These are phyloP conservation scores for Circaetus gallicus DNA, from an alignment of 2,113 vertebrate genomes.

Conservation along the genomic window DNA sequence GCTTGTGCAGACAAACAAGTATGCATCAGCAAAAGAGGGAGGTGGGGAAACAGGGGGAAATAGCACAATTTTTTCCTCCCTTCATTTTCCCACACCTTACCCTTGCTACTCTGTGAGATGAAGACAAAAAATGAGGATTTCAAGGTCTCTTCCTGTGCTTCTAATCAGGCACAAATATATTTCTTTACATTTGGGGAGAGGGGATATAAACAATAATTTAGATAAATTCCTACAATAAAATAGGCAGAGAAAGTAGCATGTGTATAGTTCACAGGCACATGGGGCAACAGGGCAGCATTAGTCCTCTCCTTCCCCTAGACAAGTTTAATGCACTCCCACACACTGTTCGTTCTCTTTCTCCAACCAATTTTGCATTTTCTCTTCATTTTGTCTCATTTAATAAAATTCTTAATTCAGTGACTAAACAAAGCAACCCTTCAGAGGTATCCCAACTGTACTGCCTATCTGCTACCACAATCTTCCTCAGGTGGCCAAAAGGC, in stretches of 20 bases:
- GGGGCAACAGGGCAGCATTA: background rate
- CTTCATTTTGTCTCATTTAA: background rate
- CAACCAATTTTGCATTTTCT: background rate
- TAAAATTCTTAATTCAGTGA: background rate
- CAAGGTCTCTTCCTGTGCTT: background rate
- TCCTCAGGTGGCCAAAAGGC: background rate
- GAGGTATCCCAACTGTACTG: accelerated
- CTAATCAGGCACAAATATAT: background rate
- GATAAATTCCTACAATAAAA: background rate
- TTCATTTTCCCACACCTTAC: background rate
- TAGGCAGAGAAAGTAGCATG: background rate
- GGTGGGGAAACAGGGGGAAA: background rate
- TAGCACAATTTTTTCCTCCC: background rate
- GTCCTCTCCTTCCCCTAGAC: background rate
- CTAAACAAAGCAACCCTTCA: background rate
- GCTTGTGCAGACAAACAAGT: background rate
- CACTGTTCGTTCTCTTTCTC: background rate
- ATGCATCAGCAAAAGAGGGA: background rate
- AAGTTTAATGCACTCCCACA: background rate
- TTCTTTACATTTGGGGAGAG: background rate
- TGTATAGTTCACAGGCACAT: background rate
- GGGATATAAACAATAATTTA: background rate
- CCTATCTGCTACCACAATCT: background rate
- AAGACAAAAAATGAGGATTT: background rate
- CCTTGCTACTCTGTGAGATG: background rate